These are phyloP conservation scores for Gnatocerus cornutus DNA, from an alignment of 2,888 invertebrate genomes.

Conservation along the genomic window DNA sequence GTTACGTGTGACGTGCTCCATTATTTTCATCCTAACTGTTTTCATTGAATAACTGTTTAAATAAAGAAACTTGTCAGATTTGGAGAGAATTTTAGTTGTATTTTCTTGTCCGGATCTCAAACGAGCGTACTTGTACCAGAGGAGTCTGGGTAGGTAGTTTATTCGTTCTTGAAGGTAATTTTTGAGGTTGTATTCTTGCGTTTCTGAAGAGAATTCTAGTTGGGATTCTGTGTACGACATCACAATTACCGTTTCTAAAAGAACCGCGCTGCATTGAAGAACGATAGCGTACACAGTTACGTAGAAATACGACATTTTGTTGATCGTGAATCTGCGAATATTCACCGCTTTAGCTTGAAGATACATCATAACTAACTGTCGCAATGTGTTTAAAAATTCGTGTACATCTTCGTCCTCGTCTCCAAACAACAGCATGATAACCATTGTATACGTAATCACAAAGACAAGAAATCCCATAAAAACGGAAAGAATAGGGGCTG, in stretches of 20 bases:
- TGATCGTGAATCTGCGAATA: neutral
- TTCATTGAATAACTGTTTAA: constrained; percentile 53
- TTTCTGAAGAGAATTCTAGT: constrained; percentile 53
- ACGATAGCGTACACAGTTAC: neutral
- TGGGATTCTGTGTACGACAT: constrained; percentile 57
- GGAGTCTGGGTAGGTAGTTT: neutral
- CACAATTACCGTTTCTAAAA: constrained; percentile 58
- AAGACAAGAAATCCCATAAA: neutral
- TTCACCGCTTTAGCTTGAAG: constrained; percentile 49
- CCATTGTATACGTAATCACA: neutral
- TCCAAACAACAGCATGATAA: constrained; percentile 49
- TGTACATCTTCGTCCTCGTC: constrained; percentile 51
- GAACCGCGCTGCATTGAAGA: constrained; percentile 26
- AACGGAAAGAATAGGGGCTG: too few relatives aligned
- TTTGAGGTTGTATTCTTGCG: constrained; percentile 20
- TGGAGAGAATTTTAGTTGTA: constrained; percentile 48
- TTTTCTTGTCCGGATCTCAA: constrained; percentile 29
- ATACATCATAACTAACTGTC: constrained; percentile 53
- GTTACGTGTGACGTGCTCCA: constrained; percentile 54
- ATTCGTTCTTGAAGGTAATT: constrained; percentile 10
- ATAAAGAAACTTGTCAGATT: constrained; percentile 55
- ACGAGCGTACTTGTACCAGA: constrained; percentile 10
- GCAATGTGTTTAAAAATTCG: constrained; percentile 47
- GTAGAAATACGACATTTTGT: neutral
- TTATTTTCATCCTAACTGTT: constrained; percentile 53